Conservation (phyloP, 2,888 invertebrate genomes). For the Leucozona laternaria region DNA sequence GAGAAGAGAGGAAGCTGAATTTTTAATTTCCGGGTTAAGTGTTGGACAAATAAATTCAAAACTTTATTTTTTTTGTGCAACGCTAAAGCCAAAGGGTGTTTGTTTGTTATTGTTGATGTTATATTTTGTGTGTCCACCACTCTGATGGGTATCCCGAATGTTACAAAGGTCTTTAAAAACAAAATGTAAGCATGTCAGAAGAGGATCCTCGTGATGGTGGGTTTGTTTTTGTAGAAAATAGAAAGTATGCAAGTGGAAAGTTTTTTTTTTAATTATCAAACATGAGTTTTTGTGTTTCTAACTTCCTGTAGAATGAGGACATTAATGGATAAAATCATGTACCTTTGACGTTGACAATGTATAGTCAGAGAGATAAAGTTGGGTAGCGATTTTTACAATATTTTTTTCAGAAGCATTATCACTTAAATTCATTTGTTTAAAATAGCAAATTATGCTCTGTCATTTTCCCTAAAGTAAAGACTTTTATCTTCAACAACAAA, state of each 20-base stretch:
- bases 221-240: not conserved
- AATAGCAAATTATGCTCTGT: too few species aligned
- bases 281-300: not conserved
- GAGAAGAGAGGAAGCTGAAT: conserved; percentile 38
- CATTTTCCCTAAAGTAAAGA: too few species aligned
- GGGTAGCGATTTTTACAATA: too few species aligned
- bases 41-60: conserved; percentile 66
- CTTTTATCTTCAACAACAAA: too few species aligned
- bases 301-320: not conserved
- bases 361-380: not conserved
- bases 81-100: not conserved
- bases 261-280: not conserved
- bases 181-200: conserved; percentile 25
- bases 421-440: too few species aligned
- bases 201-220: not conserved
- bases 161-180: conserved; percentile 3
- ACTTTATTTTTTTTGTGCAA: conserved; percentile 17
- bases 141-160: not conserved
- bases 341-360: not conserved
- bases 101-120: not conserved
- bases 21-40: conserved; percentile 72
- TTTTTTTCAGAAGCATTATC: too few species aligned
- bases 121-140: not conserved
- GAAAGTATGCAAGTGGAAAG: not conserved
- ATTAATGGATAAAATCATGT: not conserved